A percentile compares a stretch with the other conserved stretches of the same genome.
Evolutionary conservation across 2,797 vertebrate species (phyloP).

Genomic region (Lycodopsis pacificus): DNA sequence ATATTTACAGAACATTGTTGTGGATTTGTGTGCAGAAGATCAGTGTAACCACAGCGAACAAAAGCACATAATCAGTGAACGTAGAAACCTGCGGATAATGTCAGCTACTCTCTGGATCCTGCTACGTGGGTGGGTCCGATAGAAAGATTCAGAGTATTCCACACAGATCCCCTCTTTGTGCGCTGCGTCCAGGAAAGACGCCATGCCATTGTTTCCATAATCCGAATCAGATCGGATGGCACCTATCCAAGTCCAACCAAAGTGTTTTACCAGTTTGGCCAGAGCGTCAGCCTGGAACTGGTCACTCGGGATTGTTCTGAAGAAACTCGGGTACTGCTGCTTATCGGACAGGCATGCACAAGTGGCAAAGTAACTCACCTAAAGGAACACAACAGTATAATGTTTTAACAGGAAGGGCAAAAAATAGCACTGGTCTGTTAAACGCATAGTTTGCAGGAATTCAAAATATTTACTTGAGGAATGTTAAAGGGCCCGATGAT

Average conservation of each 20-base stretch:
- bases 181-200: conserved; percentile 70
- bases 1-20: neutral
- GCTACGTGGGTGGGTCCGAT: conserved; percentile 51
- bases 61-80: neutral
- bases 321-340: conserved; percentile 78
- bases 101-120: conserved; percentile 44
- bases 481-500: conserved; percentile 71
- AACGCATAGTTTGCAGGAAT: neutral
- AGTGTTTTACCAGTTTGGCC: conserved; percentile 77
- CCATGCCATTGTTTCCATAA: conserved; percentile 82
- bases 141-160: conserved; percentile 76
- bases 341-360: conserved; percentile 83
- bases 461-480: conserved; percentile 65
- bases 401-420: no score
- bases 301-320: conserved; percentile 84
- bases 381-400: neutral
- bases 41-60: neutral
- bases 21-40: neutral
- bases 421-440: neutral
- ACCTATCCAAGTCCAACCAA: conserved; percentile 86
- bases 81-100: conserved; percentile 49
- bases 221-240: conserved; percentile 78
- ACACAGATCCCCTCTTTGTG: conserved; percentile 74
- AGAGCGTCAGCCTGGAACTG: conserved; percentile 77
- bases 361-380: conserved; percentile 83